Base-by-base conservation (phyloP, 2,797 vertebrate genomes). In the Sebastes taczanowskii region DNA sequence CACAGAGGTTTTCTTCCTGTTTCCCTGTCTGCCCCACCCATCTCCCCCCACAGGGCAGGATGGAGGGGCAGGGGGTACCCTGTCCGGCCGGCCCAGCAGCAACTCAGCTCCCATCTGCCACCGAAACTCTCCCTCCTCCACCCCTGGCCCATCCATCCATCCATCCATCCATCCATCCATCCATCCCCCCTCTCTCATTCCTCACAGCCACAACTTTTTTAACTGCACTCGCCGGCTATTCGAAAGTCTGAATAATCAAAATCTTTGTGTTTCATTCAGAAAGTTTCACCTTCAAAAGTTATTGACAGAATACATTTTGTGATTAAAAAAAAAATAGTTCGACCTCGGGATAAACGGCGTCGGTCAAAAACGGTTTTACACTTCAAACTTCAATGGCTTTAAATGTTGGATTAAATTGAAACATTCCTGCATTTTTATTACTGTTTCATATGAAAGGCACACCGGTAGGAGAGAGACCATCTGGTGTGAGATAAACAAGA, bases 1-100 rank as follows among this genome's bases (percentile, higher is more conserved):
- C 92, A 93, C 95, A 67, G 95, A 96, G 96, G 92, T 95, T 95
- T 96, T 96, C 92, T 95, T 96, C 93, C 91, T 82, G 83, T 88
- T 90, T 93, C 92, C 92, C 91, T 94, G 94, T 92, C 90, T 73
- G 88, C 92, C 90, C 93, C 93, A 91, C 94, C 94, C 94, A 93
- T 88, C 89, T 90, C 74, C 91, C 90, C 93, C 90, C 85, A 86
- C 77, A 73, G 91, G 88, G 85, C 89, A 93, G 88, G 86, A 90
- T 72, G 60, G 91, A 87, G 86, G 86, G 90, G 91, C 78, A 86
- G 92, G 91, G 90, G 88, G 90, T 71, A 82, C 86, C 91, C 88
- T 56, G 89, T 89, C 73, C 87, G 85, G 75, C 83, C 23, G 84
- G 89, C 89, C 89, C 85, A 71, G 88, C 91, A 91, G 92, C 89